These are phyloP conservation scores for Patella ulyssiponensis DNA, from an alignment of 2,888 invertebrate species.

Conservation along the genomic window DNA sequence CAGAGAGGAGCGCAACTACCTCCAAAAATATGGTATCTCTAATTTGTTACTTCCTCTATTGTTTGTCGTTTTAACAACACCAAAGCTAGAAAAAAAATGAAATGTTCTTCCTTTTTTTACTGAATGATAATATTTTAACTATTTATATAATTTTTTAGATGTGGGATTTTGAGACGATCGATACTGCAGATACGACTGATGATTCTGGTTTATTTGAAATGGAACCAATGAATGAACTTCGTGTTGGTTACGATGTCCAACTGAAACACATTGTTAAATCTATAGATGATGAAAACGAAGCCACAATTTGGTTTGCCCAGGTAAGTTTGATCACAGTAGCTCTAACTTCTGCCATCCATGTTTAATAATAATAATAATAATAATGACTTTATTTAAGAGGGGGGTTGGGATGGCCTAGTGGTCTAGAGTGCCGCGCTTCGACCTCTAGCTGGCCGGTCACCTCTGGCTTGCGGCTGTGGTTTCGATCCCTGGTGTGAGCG, in stretches of 20 bases:
- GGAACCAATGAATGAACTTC: conserved; percentile 89
- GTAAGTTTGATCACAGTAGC: conserved; percentile 73
- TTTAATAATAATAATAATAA: too few species aligned
- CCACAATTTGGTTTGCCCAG: conserved; percentile 80
- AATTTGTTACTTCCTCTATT: too few species aligned
- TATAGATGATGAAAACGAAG: conserved; percentile 67
- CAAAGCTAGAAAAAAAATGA: neutral
- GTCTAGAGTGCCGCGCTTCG: too few species aligned
- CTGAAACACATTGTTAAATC: conserved; percentile 77
- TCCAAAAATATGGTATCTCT: too few species aligned
- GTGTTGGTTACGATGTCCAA: conserved; percentile 75
- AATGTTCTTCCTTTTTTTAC: neutral
- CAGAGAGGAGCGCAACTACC: too few species aligned
- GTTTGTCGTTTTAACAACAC: too few species aligned
- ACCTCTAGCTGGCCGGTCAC: too few species aligned
- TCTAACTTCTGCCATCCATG: too few species aligned
- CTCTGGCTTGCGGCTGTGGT: too few species aligned
- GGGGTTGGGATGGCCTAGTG: too few species aligned
- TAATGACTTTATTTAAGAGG: too few species aligned
- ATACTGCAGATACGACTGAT: conserved; percentile 87
- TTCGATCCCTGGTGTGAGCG: too few species aligned
- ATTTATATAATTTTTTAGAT: conserved; percentile 70
- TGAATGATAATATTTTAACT: neutral
- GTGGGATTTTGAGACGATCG: conserved; percentile 94
- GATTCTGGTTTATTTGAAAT: conserved; percentile 85